Evolutionary conservation across 2,113 vertebrate genomes (phyloP), one percentile per base, ranked within the genome.

Genomic region (Oryctolagus cuniculus): DNA sequence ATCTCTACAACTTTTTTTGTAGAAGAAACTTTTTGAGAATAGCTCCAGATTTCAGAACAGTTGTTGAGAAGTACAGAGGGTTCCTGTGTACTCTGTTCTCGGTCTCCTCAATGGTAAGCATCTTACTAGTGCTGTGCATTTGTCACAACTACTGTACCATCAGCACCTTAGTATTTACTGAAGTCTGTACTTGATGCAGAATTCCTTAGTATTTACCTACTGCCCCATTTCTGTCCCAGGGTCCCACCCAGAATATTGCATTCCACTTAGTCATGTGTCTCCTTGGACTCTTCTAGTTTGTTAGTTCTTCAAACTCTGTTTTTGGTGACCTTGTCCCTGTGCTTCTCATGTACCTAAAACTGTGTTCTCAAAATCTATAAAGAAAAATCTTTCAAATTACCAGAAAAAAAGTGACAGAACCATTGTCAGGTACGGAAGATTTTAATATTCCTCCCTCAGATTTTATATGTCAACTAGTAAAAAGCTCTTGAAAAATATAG

Each of bases 241-340:
- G 94, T 38, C 24, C 27, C 17, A 58, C 29, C 2, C 1, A 55
- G 53, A 67, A 83, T 38, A 36, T 1, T 8, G 36, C 31, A 25
- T 63, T 29, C 29, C 15, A 69, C 53, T 80, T 83, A 51, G 12
- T 81, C n/a, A 44, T 51, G 29, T 34, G 5, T 84, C 49, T 88
- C 36, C 38, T 49, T 53, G 82, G 61, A 27, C 10, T 58, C 15
- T n/a, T 80, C 19, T 84, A 66, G 29, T 67, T 7, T 36, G 17
- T 64, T 5, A n/a, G 7, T 83, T 84, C 84, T 63, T 55, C 31
- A 84, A 61, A 66, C 64, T 38, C 90, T 81, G 29, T 64, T 85
- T 90, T 88, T 64, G 29, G 91, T 51, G 24, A 83, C 15, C 38
- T 96, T 95, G 19, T 29, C 9, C 58, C 44, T 79, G 4, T 44